These are phyloP conservation scores for Tridacna gigas DNA, from an alignment of 2,888 invertebrate species.

Conservation along the genomic window DNA sequence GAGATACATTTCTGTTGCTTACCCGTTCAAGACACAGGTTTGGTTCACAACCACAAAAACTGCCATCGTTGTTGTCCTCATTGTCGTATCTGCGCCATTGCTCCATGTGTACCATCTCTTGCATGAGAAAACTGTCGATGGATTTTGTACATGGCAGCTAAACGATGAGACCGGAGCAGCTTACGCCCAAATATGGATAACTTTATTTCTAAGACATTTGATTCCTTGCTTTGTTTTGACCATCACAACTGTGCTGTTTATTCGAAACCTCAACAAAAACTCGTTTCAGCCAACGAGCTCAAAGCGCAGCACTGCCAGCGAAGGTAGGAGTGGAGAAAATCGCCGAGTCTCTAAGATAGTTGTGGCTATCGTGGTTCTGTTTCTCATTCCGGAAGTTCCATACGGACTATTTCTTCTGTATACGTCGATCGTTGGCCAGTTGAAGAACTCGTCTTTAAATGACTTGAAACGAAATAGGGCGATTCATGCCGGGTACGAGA, in stretches of 20 bases:
- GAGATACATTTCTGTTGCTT: constrained; percentile 39
- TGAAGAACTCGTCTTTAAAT: background rate
- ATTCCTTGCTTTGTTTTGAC: constrained; percentile 32
- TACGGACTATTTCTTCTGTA: constrained; percentile 43
- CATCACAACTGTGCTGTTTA: constrained; percentile 39
- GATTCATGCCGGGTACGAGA: constrained; percentile 50
- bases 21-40: constrained; percentile 35
- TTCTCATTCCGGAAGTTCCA: constrained; percentile 47
- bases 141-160: constrained; percentile 38
- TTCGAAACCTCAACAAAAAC: constrained; percentile 13
- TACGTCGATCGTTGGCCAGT: constrained; percentile 16
- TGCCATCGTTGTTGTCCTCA: constrained; percentile 20
- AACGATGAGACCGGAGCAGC: constrained; percentile 16
- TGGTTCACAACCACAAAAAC: constrained; percentile 17
- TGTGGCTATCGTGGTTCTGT: constrained; percentile 38
- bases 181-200: constrained; percentile 32
- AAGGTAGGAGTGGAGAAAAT: constrained; percentile 22
- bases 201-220: constrained; percentile 37
- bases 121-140: constrained; percentile 27
- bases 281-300: background rate
- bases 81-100: constrained; percentile 27
- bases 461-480: constrained; percentile 29
- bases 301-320: background rate
- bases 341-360: constrained; percentile 41
- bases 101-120: constrained; percentile 36